A percentile compares a stretch with the other conserved stretches of the same genome.
Evolutionary conservation across 2,888 invertebrate species (phyloP).

Genomic region (Dexiosoma caninum): DNA sequence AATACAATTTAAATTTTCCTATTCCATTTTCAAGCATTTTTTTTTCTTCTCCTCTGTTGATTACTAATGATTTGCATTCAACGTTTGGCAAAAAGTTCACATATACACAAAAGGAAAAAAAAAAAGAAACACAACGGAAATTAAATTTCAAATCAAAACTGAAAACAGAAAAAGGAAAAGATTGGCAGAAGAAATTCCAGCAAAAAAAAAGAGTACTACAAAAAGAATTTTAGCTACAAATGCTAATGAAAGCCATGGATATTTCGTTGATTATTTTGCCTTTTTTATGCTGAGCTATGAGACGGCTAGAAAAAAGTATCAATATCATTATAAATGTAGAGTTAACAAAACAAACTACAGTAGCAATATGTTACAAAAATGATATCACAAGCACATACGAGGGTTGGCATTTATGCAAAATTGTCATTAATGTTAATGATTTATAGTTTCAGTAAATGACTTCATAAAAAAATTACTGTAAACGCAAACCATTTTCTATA

Average conservation of each 20-base stretch:
- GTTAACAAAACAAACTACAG: slow-evolving; percentile 14
- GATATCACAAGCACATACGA: background rate
- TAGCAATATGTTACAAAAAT: slow-evolving; percentile 14
- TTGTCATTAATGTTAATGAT: too few species aligned
- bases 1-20: slow-evolving; percentile 29
- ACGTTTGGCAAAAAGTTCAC: slow-evolving; percentile 25
- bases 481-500: too few species aligned
- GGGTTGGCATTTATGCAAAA: too few species aligned
- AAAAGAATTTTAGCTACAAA: slow-evolving; percentile 30
- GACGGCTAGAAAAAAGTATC: slow-evolving; percentile 34
- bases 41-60: slow-evolving; percentile 27
- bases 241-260: slow-evolving; percentile 53
- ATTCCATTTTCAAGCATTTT: slow-evolving; percentile 3
- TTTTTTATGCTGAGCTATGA: background rate
- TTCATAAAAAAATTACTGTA: too few species aligned
- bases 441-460: too few species aligned
- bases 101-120: too few species aligned
- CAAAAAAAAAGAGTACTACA: slow-evolving; percentile 9
- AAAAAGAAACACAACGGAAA: slow-evolving; percentile 50
- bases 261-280: background rate
- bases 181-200: background rate
- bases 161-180: slow-evolving; percentile 7
- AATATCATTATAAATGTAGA: slow-evolving; percentile 56
- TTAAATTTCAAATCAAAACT: slow-evolving; percentile 59
- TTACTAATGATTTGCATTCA: slow-evolving; percentile 61